Percentiles rank a stretch among this genome's conserved stretches.
These are phyloP conservation scores for Ophioninae sp. DNA, from an alignment of 2,888 invertebrate genomes.

Conservation along the genomic window DNA sequence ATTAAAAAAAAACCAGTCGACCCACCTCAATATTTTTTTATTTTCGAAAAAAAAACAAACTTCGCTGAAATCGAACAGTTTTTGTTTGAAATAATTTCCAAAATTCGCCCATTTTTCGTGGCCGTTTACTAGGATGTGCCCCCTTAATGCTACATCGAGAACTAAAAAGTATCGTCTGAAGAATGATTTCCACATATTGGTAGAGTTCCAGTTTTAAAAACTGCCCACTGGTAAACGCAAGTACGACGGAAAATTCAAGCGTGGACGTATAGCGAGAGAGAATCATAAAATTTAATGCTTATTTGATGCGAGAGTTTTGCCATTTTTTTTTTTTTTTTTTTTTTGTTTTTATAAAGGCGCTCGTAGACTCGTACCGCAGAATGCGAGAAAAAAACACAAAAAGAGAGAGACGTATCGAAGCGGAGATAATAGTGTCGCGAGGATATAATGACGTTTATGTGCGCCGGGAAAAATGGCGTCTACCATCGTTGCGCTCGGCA, in stretches of 20 bases:
- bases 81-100: too few relatives aligned
- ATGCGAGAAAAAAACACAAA: constrained; percentile 28
- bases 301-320: constrained; percentile 54
- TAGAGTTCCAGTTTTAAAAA: constrained; percentile 9
- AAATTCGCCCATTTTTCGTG: too few relatives aligned
- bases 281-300: constrained; percentile 52
- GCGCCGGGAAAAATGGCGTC: constrained; percentile 33
- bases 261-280: constrained; percentile 30
- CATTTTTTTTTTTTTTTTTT: constrained; percentile 30
- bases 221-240: constrained; percentile 5
- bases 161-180: constrained; percentile 1
- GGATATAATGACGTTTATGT: constrained; percentile 31
- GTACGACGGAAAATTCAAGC: constrained; percentile 3
- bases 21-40: too few relatives aligned
- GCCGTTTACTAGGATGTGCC: not conserved
- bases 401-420: constrained; percentile 23
- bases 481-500: constrained; percentile 24
- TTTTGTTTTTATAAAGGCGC: constrained; percentile 9
- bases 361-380: constrained; percentile 40
- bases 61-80: too few relatives aligned
- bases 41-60: too few relatives aligned
- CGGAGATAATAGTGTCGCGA: constrained; percentile 53
- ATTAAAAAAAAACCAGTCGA: too few relatives aligned
- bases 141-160: not conserved
- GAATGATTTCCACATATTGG: constrained; percentile 15